These are phyloP conservation scores for Procambarus virginalis DNA, from an alignment of 1,140 invertebrate genomes.

Conservation along the genomic window DNA sequence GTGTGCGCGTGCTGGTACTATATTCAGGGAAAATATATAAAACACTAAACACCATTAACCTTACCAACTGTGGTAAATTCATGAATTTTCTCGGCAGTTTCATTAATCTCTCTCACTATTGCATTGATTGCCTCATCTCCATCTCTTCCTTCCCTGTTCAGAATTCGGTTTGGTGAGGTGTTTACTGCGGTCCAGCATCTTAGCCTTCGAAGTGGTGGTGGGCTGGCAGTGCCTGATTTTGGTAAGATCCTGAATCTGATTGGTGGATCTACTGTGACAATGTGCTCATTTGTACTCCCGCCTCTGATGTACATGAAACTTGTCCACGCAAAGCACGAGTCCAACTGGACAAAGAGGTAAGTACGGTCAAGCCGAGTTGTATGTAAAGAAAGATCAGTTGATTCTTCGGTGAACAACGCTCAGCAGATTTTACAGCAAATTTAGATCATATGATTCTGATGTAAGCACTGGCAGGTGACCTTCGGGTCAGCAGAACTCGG, in stretches of 20 bases:
- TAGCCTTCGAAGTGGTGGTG: constrained; percentile 85
- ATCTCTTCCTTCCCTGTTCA: constrained; percentile 75
- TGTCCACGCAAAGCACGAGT: constrained; percentile 21
- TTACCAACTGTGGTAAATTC: too few relatives aligned
- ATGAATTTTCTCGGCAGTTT: too few relatives aligned
- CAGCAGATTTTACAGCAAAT: too few relatives aligned
- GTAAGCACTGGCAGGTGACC: too few relatives aligned
- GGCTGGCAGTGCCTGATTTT: constrained; percentile 88
- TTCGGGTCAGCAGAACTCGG: too few relatives aligned
- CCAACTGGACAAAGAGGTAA: constrained; percentile 35
- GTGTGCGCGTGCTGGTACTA: too few relatives aligned
- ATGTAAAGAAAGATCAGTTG: neutral
- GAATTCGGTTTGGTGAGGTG: constrained; percentile 87
- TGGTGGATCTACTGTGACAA: constrained; percentile 87
- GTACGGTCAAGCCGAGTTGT: neutral
- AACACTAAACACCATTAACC: too few relatives aligned
- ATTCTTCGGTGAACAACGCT: too few relatives aligned
- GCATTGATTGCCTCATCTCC: neutral
- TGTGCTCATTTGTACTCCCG: constrained; percentile 89
- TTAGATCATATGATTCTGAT: too few relatives aligned
- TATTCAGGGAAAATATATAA: too few relatives aligned
- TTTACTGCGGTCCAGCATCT: constrained; percentile 82
- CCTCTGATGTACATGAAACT: constrained; percentile 86
- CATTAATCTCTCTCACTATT: neutral
- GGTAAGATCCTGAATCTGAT: constrained; percentile 91